Percentiles rank a stretch among this genome's conserved stretches.
These are phyloP conservation scores for Gnathonemus longibarbis DNA, from an alignment of 2,113 vertebrate species.

Conservation along the genomic window DNA sequence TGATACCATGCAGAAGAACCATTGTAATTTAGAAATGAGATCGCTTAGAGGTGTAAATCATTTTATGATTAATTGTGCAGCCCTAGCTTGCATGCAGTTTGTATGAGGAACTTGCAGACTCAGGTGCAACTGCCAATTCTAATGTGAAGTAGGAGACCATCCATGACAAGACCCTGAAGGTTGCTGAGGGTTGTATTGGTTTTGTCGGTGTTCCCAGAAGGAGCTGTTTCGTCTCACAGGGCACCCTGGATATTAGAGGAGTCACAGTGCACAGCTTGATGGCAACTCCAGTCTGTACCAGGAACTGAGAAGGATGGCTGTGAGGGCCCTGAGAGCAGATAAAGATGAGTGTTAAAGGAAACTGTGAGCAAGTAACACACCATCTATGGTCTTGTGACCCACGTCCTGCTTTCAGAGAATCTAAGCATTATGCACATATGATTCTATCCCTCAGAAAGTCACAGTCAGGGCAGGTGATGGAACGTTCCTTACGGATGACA, in stretches of 20 bases:
- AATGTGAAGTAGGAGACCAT: not conserved
- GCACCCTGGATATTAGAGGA: not conserved
- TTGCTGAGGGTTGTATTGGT: not conserved
- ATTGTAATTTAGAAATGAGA: no score
- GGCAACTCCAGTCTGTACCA: not conserved
- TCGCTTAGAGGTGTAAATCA: no score
- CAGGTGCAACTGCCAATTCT: not conserved
- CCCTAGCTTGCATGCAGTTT: not conserved
- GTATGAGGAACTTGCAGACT: not conserved
- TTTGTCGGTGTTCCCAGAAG: not conserved
- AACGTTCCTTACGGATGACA: not conserved
- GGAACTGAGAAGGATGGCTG: not conserved
- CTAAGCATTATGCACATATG: not conserved
- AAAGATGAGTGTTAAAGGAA: not conserved
- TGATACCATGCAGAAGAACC: no score
- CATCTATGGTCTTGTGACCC: not conserved
- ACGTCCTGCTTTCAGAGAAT: not conserved
- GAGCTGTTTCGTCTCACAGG: not conserved
- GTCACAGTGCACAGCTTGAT: not conserved
- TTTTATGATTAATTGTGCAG: no score
- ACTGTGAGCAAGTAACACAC: not conserved
- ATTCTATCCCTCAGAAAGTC: not conserved
- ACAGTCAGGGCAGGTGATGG: not conserved
- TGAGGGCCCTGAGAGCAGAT: not conserved
- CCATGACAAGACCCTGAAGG: not conserved